These are phyloP conservation scores for Carollia perspicillata DNA, from an alignment of 2,113 vertebrate species.

Conservation along the genomic window DNA sequence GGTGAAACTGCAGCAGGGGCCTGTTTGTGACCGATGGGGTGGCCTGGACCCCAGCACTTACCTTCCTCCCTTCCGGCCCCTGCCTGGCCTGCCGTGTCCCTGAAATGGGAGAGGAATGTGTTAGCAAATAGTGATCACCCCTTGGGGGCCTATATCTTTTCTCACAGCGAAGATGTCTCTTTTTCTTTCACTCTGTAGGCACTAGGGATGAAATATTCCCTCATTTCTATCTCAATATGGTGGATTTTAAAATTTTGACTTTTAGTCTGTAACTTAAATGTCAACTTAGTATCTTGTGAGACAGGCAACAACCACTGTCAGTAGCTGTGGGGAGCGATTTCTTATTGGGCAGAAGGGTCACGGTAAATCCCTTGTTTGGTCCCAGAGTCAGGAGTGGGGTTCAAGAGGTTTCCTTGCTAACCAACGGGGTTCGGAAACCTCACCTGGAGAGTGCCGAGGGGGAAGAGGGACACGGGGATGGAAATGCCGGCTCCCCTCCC, in stretches of 20 bases:
- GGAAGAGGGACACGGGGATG: not conserved
- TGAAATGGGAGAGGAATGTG: not conserved
- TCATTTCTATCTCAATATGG: not conserved
- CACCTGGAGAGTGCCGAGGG: fast-evolving
- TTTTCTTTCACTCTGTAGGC: not conserved
- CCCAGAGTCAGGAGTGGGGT: not conserved
- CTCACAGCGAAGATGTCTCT: not conserved
- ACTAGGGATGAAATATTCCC: not conserved
- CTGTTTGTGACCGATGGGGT: not conserved
- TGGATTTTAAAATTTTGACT: not conserved
- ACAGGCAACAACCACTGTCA: not conserved
- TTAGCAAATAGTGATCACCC: not conserved
- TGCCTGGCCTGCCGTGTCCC: not conserved
- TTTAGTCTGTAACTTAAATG: not conserved
- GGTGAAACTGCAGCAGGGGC: not conserved
- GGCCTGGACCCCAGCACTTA: not conserved
- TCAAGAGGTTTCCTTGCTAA: not conserved
- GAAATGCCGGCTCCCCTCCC: not conserved
- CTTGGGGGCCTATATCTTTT: not conserved
- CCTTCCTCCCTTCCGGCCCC: fast-evolving
- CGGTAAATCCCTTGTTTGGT: not conserved
- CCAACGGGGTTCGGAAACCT: not conserved
- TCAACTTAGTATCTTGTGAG: not conserved
- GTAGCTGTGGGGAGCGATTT: not conserved
- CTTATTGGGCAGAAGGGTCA: not conserved